Evolutionary conservation across 2,113 vertebrate species (phyloP).

Genomic region (Dicaeum eximium): DNA sequence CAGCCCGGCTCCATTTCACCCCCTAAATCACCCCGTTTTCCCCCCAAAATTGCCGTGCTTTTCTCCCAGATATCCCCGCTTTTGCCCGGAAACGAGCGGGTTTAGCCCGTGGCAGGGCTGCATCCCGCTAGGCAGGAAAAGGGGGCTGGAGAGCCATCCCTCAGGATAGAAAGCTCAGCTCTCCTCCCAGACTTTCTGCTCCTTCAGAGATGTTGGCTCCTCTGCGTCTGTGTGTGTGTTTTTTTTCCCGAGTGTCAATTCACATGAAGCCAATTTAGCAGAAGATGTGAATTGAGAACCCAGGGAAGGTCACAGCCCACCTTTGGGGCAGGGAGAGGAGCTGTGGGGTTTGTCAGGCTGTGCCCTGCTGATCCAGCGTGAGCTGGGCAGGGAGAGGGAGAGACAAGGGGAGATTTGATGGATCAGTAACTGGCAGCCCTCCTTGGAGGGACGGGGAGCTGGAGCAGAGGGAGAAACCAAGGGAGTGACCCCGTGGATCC

Average conservation of each 20-base stretch:
- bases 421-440: not conserved
- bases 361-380: not conserved
- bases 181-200: not conserved
- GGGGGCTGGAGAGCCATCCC: not conserved
- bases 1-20: not conserved
- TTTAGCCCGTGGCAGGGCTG: not conserved
- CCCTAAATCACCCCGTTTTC: accelerated
- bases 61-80: not conserved
- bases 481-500: not conserved
- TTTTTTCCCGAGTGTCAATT: not conserved
- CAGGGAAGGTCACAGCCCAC: not conserved
- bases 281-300: not conserved
- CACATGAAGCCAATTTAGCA: not conserved
- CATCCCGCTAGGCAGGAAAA: not conserved
- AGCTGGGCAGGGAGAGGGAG: not conserved
- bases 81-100: not conserved
- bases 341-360: not conserved
- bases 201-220: not conserved
- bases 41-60: not conserved
- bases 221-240: accelerated
- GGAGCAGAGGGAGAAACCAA: not conserved
- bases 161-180: not conserved
- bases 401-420: not conserved
- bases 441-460: not conserved
- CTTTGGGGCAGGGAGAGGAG: not conserved